These are phyloP conservation scores for Pseudomyrmex sp. DNA, from an alignment of 1,140 invertebrate species.

Conservation along the genomic window DNA sequence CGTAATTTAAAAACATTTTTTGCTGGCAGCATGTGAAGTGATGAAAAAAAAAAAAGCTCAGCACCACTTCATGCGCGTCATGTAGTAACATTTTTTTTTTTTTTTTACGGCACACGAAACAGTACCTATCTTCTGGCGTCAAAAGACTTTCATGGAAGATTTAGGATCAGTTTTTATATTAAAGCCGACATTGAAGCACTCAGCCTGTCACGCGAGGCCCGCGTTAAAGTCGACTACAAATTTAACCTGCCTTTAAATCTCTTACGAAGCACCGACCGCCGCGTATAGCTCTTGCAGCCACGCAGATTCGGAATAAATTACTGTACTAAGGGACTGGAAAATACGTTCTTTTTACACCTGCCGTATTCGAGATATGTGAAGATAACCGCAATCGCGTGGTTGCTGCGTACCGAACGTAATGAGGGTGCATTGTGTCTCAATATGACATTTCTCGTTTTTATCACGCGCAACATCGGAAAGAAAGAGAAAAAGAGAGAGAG, in stretches of 20 bases:
- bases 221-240: constrained; percentile 30
- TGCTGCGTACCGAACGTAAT: constrained; percentile 1
- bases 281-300: constrained; percentile 3
- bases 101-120: not conserved
- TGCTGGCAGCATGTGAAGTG: not conserved
- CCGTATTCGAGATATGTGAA: constrained; percentile 29
- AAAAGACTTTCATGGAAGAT: constrained; percentile 38
- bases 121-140: not conserved
- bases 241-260: constrained; percentile 44
- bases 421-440: constrained; percentile 8
- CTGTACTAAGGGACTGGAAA: constrained; percentile 32
- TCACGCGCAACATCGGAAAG: constrained; percentile 12
- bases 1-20: constrained; percentile 20
- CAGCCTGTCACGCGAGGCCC: constrained; percentile 8
- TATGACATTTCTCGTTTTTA: constrained; percentile 10
- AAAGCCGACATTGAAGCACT: constrained; percentile 40
- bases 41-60: not conserved
- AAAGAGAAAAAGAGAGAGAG: not conserved
- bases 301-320: constrained; percentile 53
- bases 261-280: constrained; percentile 5
- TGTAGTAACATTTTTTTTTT: constrained; percentile 33
- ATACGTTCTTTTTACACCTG: constrained; percentile 50
- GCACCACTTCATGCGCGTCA: not conserved
- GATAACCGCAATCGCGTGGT: constrained; percentile 25
- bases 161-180: constrained; percentile 47